phyloP scores from a whole-genome alignment of 92 coral and sea anemone genomes.

The Ricordea florida region DNA sequence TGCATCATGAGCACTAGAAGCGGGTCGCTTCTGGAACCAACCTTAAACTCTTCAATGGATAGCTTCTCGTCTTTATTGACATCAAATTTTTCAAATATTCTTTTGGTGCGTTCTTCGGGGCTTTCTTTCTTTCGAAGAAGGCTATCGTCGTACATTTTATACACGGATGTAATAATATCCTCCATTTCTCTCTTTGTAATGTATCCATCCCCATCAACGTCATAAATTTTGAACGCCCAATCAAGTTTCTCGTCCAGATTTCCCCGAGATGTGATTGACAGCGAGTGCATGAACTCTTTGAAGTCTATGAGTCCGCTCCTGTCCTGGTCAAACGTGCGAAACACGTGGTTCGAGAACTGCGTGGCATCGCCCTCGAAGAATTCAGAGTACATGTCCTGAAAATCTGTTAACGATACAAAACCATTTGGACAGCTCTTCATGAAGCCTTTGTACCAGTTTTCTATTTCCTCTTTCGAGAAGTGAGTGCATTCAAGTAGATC shows the following conservation, averaged over 20 bases:
- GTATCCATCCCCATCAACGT: conserved; percentile 87
- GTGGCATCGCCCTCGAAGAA: conserved; percentile 94
- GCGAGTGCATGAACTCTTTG: conserved; percentile 88
- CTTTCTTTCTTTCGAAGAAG: conserved; percentile 63
- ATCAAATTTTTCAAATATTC: conserved; percentile 83
- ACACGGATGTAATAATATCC: conserved; percentile 73
- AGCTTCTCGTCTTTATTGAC: conserved; percentile 79
- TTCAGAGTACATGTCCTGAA: conserved; percentile 84
- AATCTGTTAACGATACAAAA: conserved; percentile 68
- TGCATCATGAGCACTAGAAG: conserved; percentile 89
- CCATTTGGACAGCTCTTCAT: conserved; percentile 95
- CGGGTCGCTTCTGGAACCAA: conserved; percentile 90
- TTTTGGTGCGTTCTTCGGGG: conserved; percentile 80
- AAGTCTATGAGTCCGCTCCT: conserved; percentile 89
- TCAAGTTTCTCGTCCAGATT: conserved; percentile 92
- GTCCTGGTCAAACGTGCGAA: conserved; percentile 89
- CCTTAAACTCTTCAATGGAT: conserved; percentile 82
- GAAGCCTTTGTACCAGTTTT: conserved; percentile 94
- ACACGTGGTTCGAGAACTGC: conserved; percentile 88
- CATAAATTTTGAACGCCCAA: conserved; percentile 95
- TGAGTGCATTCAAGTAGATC: conserved; percentile 83
- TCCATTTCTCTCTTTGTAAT: conserved; percentile 88
- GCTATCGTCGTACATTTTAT: conserved; percentile 71
- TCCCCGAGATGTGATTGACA: conserved; percentile 92
- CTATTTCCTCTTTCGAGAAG: conserved; percentile 77